Evolutionary conservation across 2,888 invertebrate genomes (phyloP).

Genomic region (Rhogogaster chlorosoma): DNA sequence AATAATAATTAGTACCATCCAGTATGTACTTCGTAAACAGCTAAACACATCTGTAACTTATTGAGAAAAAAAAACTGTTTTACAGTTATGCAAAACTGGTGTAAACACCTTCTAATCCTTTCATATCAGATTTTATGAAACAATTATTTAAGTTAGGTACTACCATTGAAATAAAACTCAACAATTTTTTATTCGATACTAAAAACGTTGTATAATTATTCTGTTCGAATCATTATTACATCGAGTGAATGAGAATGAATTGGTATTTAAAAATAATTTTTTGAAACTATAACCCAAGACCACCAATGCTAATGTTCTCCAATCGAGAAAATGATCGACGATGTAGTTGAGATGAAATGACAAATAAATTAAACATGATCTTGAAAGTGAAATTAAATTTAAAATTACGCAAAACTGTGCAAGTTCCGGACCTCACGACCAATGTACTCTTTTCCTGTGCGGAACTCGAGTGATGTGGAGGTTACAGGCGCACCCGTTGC

Average conservation of each 20-base stretch:
- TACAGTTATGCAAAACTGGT: neutral
- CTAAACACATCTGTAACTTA: neutral
- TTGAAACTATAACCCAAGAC: neutral
- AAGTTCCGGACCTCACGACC: slow-evolving; percentile 46
- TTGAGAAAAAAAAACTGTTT: neutral
- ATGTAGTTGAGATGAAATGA: slow-evolving; percentile 20
- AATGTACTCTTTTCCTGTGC: slow-evolving; percentile 55
- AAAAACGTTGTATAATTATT: neutral
- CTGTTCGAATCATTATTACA: neutral
- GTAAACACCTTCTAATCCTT: neutral
- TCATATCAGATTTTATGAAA: neutral
- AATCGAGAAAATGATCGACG: neutral
- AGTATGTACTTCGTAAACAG: neutral
- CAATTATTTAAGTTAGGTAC: neutral
- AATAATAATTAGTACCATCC: neutral
- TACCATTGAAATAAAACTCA: neutral
- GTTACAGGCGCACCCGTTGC: slow-evolving; percentile 77
- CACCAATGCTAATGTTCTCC: neutral
- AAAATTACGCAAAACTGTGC: slow-evolving; percentile 23
- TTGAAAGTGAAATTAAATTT: neutral
- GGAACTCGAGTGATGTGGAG: slow-evolving; percentile 72
- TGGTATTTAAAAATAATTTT: neutral
- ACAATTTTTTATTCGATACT: neutral
- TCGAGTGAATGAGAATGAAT: neutral
- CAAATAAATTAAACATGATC: slow-evolving; percentile 9